Conservation (phyloP, 1,140 invertebrate genomes). For the Aporrectodea caliginosa region DNA sequence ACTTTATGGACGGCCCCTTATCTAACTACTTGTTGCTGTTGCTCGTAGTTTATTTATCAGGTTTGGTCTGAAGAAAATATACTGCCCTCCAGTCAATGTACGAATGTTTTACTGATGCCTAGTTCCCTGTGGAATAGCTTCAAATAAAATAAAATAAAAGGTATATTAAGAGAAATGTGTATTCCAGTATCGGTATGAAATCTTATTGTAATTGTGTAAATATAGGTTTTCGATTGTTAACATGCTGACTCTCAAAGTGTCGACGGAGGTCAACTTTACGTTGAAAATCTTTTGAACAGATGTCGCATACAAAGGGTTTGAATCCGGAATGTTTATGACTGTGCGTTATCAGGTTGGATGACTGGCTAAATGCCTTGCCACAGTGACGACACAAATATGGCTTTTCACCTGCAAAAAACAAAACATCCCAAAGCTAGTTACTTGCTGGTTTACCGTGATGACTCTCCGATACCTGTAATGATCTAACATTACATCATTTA, state of each 20-base stretch:
- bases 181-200: background rate
- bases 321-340: slow-evolving; percentile 95
- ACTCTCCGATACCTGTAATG: background rate
- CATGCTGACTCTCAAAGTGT: slow-evolving; percentile 83
- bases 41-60: background rate
- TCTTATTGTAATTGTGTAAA: background rate
- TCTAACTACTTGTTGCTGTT: too few species aligned
- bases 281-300: slow-evolving; percentile 90
- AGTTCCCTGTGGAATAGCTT: background rate
- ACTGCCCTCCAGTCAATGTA: background rate
- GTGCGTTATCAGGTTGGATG: slow-evolving; percentile 97
- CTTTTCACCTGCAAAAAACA: slow-evolving; percentile 81
- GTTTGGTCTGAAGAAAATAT: background rate
- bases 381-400: slow-evolving; percentile 97
- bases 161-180: background rate
- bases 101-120: background rate
- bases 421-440: background rate
- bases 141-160: too few species aligned
- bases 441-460: background rate
- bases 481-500: background rate
- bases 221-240: background rate
- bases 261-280: slow-evolving; percentile 80
- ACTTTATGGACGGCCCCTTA: too few species aligned
- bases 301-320: slow-evolving; percentile 91
- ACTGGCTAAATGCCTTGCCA: slow-evolving; percentile 98